Evolutionary conservation across 2,888 invertebrate genomes (phyloP), one percentile per base, ranked within the genome.

Genomic region (Calliscelio sp.): DNA sequence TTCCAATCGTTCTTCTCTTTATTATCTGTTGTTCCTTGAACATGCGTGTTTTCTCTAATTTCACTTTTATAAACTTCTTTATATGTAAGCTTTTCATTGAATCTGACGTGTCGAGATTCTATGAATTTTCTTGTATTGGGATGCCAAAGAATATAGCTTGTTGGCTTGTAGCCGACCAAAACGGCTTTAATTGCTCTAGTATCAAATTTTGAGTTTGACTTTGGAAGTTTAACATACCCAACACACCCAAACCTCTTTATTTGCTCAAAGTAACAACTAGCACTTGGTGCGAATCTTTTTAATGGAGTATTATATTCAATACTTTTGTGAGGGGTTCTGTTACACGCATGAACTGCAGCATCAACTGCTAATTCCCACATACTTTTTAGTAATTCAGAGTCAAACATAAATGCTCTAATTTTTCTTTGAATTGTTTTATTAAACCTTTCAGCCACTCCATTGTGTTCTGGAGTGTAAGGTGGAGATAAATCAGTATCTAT

Each of bases 111-210:
- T 78, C 78, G 35, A 35, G 82, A 55, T 11, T 59, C 53, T 24
- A 80, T 16, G 10, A 70, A 70, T 61, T 80, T 66, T 10, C 44
- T 44, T 5, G 63, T 41, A 6, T n/a, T 66, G 11, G 86, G 85
- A 8, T 85, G 57, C 83, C 85, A 86, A 11, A 82, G 11, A 16
- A 84, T 22, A 59, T 86, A 86, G 11, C 86, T 85, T 14, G 14
- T 38, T 8, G 38, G 38, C 14, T 14, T 38, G 38, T 38, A 38
- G 3, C 38, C 38, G 14, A 38, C 11, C 14, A 38, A 38, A 8
- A 38, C 11, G 3, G 38, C 38, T 38, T 38, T 14, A 38, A 38
- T 38, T 8, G 38, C 38, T 38, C 38, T 38, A 38, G 14, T 14
- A 11, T 38, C 38, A 38, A 38, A 38, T 38, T 38, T 38, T 38